phyloP scores from a whole-genome alignment of 2,888 invertebrate species.

The Muscina levida region DNA sequence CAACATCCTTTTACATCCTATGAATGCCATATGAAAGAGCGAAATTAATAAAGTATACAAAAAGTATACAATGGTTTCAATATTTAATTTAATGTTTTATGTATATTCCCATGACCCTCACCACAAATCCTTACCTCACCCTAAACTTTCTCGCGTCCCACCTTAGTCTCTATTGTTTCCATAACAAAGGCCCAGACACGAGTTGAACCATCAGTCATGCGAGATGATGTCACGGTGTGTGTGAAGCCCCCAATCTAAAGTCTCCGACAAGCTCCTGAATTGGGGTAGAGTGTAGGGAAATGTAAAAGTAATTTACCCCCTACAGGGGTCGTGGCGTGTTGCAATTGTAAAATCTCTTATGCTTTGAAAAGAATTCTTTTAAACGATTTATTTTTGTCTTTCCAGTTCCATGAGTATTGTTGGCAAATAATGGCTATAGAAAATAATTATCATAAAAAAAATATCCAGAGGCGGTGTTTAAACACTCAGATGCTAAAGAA shows the following conservation, averaged over 20 bases:
- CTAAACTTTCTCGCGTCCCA: not conserved
- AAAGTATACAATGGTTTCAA: too few relatives aligned
- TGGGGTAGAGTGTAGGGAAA: not conserved
- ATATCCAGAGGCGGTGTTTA: not conserved
- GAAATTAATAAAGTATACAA: too few relatives aligned
- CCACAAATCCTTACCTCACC: not conserved
- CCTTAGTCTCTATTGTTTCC: not conserved
- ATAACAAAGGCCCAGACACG: not conserved
- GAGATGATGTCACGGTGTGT: not conserved
- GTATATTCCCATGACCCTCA: not conserved
- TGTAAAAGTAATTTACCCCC: conserved; percentile 26
- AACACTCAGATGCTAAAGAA: too few relatives aligned
- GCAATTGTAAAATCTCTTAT: not conserved
- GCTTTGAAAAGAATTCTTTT: not conserved
- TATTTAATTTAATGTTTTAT: not conserved
- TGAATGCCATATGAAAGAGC: too few relatives aligned
- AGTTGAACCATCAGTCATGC: too few relatives aligned
- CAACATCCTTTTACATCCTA: too few relatives aligned
- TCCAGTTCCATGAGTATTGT: not conserved
- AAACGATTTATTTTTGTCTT: not conserved
- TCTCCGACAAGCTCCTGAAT: not conserved
- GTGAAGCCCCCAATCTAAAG: not conserved
- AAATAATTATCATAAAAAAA: not conserved
- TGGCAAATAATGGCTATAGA: conserved; percentile 5
- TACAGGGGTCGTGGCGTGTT: not conserved